Evolutionary conservation across 2,888 invertebrate genomes (phyloP), one percentile per base, ranked within the genome.

Genomic region (Eupsilia transversa): DNA sequence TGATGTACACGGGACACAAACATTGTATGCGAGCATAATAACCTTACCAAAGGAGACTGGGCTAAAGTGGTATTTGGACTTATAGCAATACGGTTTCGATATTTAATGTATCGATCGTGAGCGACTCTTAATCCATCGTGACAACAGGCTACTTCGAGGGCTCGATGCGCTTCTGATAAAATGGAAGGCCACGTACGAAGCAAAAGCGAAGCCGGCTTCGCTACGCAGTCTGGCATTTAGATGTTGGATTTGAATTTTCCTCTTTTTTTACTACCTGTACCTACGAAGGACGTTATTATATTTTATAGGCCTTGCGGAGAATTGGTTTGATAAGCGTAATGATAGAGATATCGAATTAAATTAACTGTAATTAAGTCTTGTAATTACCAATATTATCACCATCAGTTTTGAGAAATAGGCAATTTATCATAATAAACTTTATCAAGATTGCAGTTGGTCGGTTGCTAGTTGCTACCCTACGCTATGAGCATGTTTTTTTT

Each of bases 331-430:
- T 35, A 52, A 75, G 52, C n/a, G 41, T 41, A 23, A 75, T 49
- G 23, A 60, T 60, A 33, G 17, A 75, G 10, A 27, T 73, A 52
- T 63, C 23, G 35, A 27, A 73, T 46, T 43, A 27, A 38, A 56
- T 72, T n/a, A 35, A n/a, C n/a, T n/a, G n/a, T n/a, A n/a, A n/a
- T 9, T 35, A 46, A 57, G n/a, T 14, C n/a, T n/a, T 52, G 6
- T 27, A 43, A 27, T 70, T n/a, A n/a, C n/a, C n/a, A n/a, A n/a
- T n/a, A 33, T 75, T 75, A 74, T 27, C 33, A 52, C 7, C 23
- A 60, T 17, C 27, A 23, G 23, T n/a, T 54, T 54, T 41, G 23
- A 46, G 17, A 14, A 38, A 30, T 33, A n/a, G n/a, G 38, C 12
- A 46, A 17, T 60, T 59, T 33, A 38, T 57, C 30, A 38, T n/a